A percentile compares a stretch with the other conserved stretches of the same genome.
Evolutionary conservation across 2,113 vertebrate species (phyloP).

Genomic region (Porphyrio hochstetteri): DNA sequence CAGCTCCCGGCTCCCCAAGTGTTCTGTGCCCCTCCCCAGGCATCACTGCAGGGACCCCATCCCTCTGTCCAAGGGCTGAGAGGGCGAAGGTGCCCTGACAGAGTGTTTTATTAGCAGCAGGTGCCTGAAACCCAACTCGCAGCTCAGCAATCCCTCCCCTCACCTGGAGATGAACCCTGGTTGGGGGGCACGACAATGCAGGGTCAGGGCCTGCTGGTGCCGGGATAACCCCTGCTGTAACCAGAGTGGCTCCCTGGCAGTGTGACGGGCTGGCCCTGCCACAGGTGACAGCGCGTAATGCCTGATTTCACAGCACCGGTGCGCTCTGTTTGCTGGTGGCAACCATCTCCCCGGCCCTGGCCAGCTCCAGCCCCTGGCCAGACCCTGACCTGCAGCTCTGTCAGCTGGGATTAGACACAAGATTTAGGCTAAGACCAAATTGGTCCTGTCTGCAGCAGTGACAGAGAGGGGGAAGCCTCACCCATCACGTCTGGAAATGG

Average conservation of each 20-base stretch:
- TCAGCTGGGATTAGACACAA: conserved; percentile 21
- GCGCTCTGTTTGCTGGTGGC: background rate
- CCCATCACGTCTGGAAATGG: background rate
- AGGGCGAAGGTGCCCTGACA: conserved; percentile 40
- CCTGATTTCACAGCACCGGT: conserved; percentile 50
- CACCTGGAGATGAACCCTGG: conserved; percentile 76
- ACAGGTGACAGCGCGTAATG: conserved; percentile 3
- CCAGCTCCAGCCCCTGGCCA: background rate
- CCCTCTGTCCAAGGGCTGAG: conserved; percentile 9
- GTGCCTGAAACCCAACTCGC: conserved; percentile 67
- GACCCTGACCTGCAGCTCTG: background rate
- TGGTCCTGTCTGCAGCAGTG: background rate
- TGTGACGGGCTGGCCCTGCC: background rate
- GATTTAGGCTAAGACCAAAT: background rate
- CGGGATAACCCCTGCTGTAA: background rate
- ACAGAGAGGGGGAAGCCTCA: background rate
- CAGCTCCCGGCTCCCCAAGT: accelerated
- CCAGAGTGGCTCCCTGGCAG: background rate
- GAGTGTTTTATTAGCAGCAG: conserved; percentile 80
- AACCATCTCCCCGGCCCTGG: background rate
- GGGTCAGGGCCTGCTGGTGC: conserved; percentile 45
- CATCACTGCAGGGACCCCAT: background rate
- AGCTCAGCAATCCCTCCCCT: conserved; percentile 54
- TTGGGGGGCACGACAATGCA: background rate
- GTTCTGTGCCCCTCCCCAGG: background rate